phyloP scores from a whole-genome alignment of 2,888 invertebrate genomes.

The Hedya salicella region DNA sequence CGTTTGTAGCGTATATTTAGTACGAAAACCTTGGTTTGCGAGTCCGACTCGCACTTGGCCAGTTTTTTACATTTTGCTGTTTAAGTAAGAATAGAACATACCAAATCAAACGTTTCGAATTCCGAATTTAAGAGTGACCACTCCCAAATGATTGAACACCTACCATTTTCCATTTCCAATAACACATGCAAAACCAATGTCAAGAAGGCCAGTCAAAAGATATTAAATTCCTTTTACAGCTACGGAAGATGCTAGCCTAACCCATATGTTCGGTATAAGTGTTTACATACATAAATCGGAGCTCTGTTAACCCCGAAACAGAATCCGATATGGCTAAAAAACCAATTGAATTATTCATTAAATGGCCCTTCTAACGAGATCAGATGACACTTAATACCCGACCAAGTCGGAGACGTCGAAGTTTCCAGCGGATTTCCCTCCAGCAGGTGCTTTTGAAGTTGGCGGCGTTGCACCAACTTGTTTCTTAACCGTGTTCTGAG shows the following conservation, averaged over 20 bases:
- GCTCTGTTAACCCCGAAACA: constrained; percentile 53
- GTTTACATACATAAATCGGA: constrained; percentile 36
- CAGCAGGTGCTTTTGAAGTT: constrained; percentile 34
- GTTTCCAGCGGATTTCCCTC: background rate
- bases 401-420: constrained; percentile 32
- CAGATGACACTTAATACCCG: constrained; percentile 41
- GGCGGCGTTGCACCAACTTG: constrained; percentile 46
- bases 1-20: too few species aligned
- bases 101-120: background rate
- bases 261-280: constrained; percentile 2
- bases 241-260: constrained; percentile 9
- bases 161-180: constrained; percentile 11
- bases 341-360: constrained; percentile 53
- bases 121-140: background rate
- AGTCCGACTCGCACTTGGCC: background rate
- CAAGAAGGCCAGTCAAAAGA: constrained; percentile 21
- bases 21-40: too few species aligned
- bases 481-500: constrained; percentile 50
- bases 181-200: constrained; percentile 14
- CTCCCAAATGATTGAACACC: background rate
- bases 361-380: constrained; percentile 49
- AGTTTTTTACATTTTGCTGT: background rate
- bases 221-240: constrained; percentile 8
- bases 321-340: constrained; percentile 51
- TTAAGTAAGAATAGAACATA: too few species aligned